phyloP scores from a whole-genome alignment of 2,113 vertebrate species.

The Picathartes gymnocephalus region DNA sequence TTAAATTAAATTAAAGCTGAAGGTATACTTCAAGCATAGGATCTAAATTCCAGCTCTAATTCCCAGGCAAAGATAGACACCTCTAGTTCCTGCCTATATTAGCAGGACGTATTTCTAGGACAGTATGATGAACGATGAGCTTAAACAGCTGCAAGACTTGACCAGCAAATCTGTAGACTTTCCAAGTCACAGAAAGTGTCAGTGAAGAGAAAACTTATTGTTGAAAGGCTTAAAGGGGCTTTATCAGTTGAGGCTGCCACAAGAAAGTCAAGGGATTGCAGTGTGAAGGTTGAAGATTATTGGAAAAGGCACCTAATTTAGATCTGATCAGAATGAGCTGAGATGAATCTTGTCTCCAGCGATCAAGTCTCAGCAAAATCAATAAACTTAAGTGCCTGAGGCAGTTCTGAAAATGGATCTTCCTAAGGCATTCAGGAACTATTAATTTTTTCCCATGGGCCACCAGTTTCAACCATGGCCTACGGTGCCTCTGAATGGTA shows the following conservation, averaged over 20 bases:
- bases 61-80: not conserved
- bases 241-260: not conserved
- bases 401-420: not conserved
- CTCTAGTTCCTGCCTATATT: not conserved
- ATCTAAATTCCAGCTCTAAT: not conserved
- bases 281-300: not conserved
- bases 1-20: not conserved
- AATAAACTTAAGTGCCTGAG: not conserved
- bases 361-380: slow-evolving; percentile 28
- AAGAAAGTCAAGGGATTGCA: not conserved
- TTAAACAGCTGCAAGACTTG: not conserved
- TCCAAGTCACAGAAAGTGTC: not conserved
- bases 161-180: not conserved
- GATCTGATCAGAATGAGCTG: not conserved
- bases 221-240: not conserved
- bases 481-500: not conserved
- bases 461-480: not conserved
- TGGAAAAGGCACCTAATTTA: slow-evolving; percentile 35
- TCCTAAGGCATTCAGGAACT: not conserved
- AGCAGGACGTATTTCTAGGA: not conserved
- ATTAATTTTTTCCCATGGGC: not conserved
- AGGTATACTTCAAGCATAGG: not conserved
- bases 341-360: not conserved
- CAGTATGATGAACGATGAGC: not conserved
- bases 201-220: not conserved